A percentile compares a stretch with the other conserved stretches of the same genome.
phyloP scores from a whole-genome alignment of 2,888 invertebrate genomes.

The Pseudoips prasinana region DNA sequence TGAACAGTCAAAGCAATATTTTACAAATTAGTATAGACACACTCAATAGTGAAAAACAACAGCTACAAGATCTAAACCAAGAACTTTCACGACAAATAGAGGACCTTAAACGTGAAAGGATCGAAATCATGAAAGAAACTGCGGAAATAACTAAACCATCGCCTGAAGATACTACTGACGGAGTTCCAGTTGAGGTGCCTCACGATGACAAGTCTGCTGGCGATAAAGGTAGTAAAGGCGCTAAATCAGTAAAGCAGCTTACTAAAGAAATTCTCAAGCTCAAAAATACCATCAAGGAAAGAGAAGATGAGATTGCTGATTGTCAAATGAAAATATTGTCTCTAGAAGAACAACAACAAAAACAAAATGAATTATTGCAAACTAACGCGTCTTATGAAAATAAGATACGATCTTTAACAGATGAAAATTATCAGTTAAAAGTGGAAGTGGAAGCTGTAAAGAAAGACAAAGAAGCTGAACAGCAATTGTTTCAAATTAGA shows the following conservation, averaged over 20 bases:
- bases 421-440: slow-evolving; percentile 66
- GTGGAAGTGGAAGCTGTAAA: slow-evolving; percentile 56
- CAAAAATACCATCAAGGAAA: slow-evolving; percentile 75
- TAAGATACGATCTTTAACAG: slow-evolving; percentile 62
- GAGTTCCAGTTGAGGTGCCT: slow-evolving; percentile 46
- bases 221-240: slow-evolving; percentile 61
- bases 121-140: slow-evolving; percentile 70
- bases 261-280: slow-evolving; percentile 78
- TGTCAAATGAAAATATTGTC: slow-evolving; percentile 78
- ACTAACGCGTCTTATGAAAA: slow-evolving; percentile 58
- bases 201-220: slow-evolving; percentile 61
- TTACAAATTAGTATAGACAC: slow-evolving; percentile 67
- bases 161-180: slow-evolving; percentile 55
- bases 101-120: slow-evolving; percentile 64
- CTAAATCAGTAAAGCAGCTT: slow-evolving; percentile 71
- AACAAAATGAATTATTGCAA: slow-evolving; percentile 61
- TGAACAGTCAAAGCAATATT: slow-evolving; percentile 74
- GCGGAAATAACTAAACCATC: slow-evolving; percentile 58
- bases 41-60: slow-evolving; percentile 69
- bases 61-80: slow-evolving; percentile 55
- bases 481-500: slow-evolving; percentile 46
- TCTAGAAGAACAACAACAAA: slow-evolving; percentile 72
- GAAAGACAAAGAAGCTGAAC: slow-evolving; percentile 50
- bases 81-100: slow-evolving; percentile 67
- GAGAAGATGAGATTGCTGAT: slow-evolving; percentile 76